Conservation (phyloP, 2,113 vertebrate species). For the Loxodonta africana region DNA sequence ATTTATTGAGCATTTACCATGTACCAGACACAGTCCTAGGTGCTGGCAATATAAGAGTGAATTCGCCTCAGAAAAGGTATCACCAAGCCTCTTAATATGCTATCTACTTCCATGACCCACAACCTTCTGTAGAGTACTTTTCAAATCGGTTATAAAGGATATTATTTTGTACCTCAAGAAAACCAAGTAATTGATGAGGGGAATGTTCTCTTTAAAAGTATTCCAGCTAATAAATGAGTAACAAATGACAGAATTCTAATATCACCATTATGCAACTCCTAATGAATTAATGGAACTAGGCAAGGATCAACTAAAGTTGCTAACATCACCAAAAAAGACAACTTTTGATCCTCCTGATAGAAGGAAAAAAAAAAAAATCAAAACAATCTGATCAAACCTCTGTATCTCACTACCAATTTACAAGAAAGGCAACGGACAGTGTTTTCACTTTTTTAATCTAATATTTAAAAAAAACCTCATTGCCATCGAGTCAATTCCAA, state of each 20-base stretch:
- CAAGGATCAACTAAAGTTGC: background rate
- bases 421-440: background rate
- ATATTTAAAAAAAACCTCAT: background rate
- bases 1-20: background rate
- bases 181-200: background rate
- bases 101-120: background rate
- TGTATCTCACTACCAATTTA: background rate
- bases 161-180: background rate
- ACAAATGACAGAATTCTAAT: slow-evolving; percentile 41
- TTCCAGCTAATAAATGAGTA: slow-evolving; percentile 17
- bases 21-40: background rate
- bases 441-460: background rate
- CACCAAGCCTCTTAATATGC: background rate
- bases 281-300: slow-evolving; percentile 7
- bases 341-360: slow-evolving; percentile 28
- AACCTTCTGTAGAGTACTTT: background rate
- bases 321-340: background rate
- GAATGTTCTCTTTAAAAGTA: background rate
- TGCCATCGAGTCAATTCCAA: too few relatives aligned
- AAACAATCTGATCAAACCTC: slow-evolving; percentile 39
- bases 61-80: background rate
- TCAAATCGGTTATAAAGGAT: slow-evolving; percentile 23
- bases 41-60: background rate
- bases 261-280: slow-evolving; percentile 23
- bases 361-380: background rate